Base-by-base conservation (phyloP, 2,113 vertebrate genomes). In the Oncorhynchus masou region DNA sequence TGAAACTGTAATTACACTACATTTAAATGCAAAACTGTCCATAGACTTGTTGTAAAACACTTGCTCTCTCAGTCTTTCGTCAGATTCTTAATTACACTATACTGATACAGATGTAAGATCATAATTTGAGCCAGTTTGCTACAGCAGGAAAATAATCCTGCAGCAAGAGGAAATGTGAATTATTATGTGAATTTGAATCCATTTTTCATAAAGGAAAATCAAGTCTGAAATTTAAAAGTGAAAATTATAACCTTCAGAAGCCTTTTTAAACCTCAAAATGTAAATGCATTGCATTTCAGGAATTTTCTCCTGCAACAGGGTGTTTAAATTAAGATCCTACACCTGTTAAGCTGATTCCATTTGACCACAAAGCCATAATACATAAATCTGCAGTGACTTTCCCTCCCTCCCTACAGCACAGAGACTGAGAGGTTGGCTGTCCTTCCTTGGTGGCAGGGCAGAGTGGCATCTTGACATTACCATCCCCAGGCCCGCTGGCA, bases 401-500 rank as follows among this genome's bases (percentile, higher is more conserved):
- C 31, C 76, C 73, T 76, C 12, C 70, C n/a, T 16, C 71, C 22
- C 79, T 31, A 8, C 77, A 67, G 80, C 13, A 24, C 9, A 16
- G n/a, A 76, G 73, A 80, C 67, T 12, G 75, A 75, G 71, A 79
- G 69, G 66, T 84, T 89, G 87, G 87, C 86, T 70, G 87, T 88
- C 91, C 90, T 90, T 88, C 76, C 80, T 83, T 24, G 49, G 22
- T 85, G 83, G 88, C 80, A 85, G 88, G 89, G 77, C 88, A 83
- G 81, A 73, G 39, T 82, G 87, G 78, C 49, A 54, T 16, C 51
- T 19, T 19, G 39, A 45, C 39, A 45, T 45, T 45, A 15, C 51
- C 16, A 16, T 87, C 86, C 84, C 79, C 27, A 75, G 70, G 81
- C 83, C 76, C 81, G 62, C 85, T 88, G 87, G 88, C 87, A 83